A percentile compares a stretch with the other conserved stretches of the same genome.
phyloP scores from a whole-genome alignment of 2,113 vertebrate genomes.

The Hippolais icterina region DNA sequence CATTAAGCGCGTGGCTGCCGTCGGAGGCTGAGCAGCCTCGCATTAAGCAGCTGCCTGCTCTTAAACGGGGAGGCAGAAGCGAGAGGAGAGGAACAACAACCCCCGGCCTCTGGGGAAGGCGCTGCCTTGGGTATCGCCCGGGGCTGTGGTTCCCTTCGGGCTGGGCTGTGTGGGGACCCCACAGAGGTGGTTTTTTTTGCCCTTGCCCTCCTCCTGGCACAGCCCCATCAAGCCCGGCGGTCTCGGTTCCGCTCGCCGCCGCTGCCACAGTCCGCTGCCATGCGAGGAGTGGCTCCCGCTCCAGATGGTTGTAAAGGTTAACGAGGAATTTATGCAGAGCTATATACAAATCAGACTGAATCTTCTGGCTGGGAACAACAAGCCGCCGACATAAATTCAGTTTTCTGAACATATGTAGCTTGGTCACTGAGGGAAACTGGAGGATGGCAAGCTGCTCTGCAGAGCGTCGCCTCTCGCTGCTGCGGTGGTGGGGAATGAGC shows the following conservation, averaged over 20 bases:
- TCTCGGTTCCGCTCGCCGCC: background rate
- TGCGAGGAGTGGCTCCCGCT: constrained; percentile 37
- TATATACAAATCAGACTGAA: constrained; percentile 56
- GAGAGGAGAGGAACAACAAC: background rate
- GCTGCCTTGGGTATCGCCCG: rapidly evolving
- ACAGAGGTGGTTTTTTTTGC: background rate
- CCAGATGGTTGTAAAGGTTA: constrained; percentile 67
- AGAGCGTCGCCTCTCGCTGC: background rate
- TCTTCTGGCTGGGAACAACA: constrained; percentile 51
- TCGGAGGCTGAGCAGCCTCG: constrained; percentile 69
- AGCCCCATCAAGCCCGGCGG: background rate
- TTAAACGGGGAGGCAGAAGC: constrained; percentile 51
- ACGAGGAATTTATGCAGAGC: constrained; percentile 60
- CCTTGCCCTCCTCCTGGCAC: background rate
- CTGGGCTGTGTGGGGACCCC: background rate
- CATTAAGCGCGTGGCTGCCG: constrained; percentile 73
- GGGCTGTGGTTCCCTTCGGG: background rate
- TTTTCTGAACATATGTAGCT: constrained; percentile 66
- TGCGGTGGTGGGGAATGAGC: rapidly evolving
- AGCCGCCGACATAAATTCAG: constrained; percentile 63
- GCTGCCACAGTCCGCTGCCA: background rate
- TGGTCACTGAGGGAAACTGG: constrained; percentile 56
- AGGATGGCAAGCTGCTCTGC: constrained; percentile 54
- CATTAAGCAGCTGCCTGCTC: constrained; percentile 64
- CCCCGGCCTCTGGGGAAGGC: background rate